Evolutionary conservation across 1,140 invertebrate genomes (phyloP).

Genomic region (Sycophila sp.): DNA sequence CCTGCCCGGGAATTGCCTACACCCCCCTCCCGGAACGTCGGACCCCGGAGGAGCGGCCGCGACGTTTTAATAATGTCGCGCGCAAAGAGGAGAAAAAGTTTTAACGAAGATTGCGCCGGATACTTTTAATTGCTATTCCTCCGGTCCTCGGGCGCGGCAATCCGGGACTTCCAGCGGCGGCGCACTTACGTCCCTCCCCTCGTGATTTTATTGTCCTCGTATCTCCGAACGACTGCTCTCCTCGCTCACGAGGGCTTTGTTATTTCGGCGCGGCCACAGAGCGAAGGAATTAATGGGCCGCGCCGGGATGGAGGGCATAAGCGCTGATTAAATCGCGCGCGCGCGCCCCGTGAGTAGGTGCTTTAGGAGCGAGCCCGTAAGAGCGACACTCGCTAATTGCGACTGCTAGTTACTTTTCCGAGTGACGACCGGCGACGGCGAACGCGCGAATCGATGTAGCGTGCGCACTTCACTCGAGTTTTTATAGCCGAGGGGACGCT

Average conservation of each 20-base stretch:
- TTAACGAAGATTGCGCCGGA: conserved; percentile 66
- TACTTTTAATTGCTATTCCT: conserved; percentile 66
- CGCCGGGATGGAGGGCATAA: conserved; percentile 40
- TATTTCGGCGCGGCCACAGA: conserved; percentile 54
- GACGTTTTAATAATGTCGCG: conserved; percentile 62
- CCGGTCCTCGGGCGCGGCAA: conserved; percentile 37
- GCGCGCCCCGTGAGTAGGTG: conserved; percentile 44
- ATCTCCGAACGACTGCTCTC: conserved; percentile 58
- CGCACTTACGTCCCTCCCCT: conserved; percentile 47
- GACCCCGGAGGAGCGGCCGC: conserved; percentile 43
- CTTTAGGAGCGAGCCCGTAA: conserved; percentile 29
- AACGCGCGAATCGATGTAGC: not conserved
- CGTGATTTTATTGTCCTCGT: conserved; percentile 63
- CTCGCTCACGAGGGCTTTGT: conserved; percentile 60
- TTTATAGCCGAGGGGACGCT: not conserved
- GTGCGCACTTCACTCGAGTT: too few species aligned
- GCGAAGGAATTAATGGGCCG: conserved; percentile 61
- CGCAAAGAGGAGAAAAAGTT: conserved; percentile 59
- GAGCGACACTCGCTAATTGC: conserved; percentile 49
- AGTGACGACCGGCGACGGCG: not conserved
- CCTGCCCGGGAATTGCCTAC: too few species aligned
- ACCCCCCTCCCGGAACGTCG: too few species aligned
- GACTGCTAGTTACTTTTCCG: conserved; percentile 17
- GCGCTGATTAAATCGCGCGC: conserved; percentile 49
- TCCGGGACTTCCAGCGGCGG: conserved; percentile 16